phyloP scores from a whole-genome alignment of 2,888 invertebrate genomes.

The Meta bourneti region DNA sequence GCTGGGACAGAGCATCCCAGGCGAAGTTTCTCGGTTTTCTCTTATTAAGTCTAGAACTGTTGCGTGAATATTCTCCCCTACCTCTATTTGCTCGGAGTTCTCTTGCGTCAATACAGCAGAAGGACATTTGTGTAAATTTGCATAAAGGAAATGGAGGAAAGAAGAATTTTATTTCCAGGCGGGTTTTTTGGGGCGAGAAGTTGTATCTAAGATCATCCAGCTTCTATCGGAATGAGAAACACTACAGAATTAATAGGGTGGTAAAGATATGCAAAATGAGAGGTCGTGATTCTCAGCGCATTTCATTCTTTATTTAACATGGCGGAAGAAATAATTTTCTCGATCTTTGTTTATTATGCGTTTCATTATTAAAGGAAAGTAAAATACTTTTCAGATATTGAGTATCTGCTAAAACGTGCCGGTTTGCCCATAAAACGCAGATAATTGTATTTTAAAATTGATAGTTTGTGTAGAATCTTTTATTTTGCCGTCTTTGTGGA shows the following conservation, averaged over 20 bases:
- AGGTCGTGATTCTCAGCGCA: not conserved
- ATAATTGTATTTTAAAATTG: no score
- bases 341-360: not conserved
- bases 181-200: not conserved
- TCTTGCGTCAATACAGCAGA: conserved; percentile 32
- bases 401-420: not conserved
- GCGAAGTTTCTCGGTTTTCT: conserved; percentile 47
- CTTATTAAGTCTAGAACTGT: conserved; percentile 69
- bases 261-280: conserved; percentile 7
- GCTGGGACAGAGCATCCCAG: conserved; percentile 17
- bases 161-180: conserved; percentile 17
- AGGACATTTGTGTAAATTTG: conserved; percentile 54
- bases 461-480: no score
- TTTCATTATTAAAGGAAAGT: not conserved
- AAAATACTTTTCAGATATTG: not conserved
- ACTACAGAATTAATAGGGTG: conserved; percentile 8
- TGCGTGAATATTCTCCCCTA: conserved; percentile 53
- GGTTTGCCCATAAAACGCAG: no score
- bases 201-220: conserved; percentile 19
- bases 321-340: conserved; percentile 1
- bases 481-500: no score
- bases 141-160: conserved; percentile 55
- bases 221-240: not conserved
- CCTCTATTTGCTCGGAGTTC: conserved; percentile 63
- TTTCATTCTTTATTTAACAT: not conserved